Evolutionary conservation across 2,888 invertebrate species (phyloP).

Genomic region (Carpatolechia fugitivella): DNA sequence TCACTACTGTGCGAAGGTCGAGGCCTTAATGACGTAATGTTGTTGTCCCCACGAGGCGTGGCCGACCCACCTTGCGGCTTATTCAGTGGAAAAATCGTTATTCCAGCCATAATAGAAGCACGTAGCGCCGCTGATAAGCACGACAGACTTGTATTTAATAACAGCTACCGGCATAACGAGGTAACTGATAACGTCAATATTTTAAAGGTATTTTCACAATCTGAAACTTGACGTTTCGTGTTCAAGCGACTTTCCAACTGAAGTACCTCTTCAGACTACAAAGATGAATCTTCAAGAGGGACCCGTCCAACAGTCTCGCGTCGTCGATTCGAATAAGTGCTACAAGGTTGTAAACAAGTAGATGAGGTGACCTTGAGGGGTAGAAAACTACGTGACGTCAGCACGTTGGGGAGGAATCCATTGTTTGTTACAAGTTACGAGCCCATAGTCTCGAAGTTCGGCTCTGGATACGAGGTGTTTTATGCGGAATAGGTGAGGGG

Average conservation of each 20-base stretch:
- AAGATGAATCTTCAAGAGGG: not conserved
- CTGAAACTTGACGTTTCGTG: not conserved
- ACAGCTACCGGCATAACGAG: not conserved
- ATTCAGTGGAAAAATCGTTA: slow-evolving; percentile 39
- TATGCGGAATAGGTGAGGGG: not conserved
- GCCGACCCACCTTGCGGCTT: slow-evolving; percentile 47
- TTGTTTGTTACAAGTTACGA: slow-evolving; percentile 1
- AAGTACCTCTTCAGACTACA: not conserved
- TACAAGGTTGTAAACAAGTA: not conserved
- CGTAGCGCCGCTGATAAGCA: slow-evolving; percentile 8
- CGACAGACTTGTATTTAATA: not conserved
- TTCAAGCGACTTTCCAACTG: not conserved
- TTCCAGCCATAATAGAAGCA: slow-evolving; percentile 28
- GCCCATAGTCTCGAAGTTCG: too few relatives aligned
- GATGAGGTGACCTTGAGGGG: slow-evolving; percentile 27
- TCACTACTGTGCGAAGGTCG: slow-evolving; percentile 44
- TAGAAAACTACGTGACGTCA: slow-evolving; percentile 31
- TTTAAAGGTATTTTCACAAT: not conserved
- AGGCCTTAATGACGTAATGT: slow-evolving; percentile 39
- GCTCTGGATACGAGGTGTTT: too few relatives aligned
- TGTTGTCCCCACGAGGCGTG: slow-evolving; percentile 42
- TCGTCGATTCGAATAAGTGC: not conserved
- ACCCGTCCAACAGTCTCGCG: not conserved
- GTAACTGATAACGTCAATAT: not conserved
- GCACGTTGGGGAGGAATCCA: not conserved